These are phyloP conservation scores for Hephaestus fuliginosus DNA, from an alignment of 2,797 vertebrate species.

Conservation along the genomic window DNA sequence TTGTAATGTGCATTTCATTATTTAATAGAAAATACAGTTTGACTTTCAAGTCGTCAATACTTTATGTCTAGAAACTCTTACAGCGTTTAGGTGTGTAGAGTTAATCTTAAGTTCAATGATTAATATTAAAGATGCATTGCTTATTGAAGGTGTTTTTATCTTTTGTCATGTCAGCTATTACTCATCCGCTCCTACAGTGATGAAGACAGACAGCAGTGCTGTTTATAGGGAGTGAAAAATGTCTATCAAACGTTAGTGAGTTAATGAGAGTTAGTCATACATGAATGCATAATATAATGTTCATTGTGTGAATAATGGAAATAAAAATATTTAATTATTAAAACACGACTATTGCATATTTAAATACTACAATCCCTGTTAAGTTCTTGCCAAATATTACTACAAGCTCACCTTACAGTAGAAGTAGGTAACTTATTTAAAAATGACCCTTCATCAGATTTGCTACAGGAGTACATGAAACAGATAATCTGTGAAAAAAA, in stretches of 20 bases:
- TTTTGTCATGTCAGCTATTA: conserved; percentile 16
- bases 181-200: conserved; percentile 64
- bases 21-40: not conserved
- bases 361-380: not conserved
- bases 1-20: not conserved
- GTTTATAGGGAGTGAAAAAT: not conserved
- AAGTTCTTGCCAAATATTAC: not conserved
- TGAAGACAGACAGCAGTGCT: not conserved
- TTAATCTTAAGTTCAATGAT: not conserved
- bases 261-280: conserved; percentile 46
- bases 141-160: not conserved
- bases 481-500: too few relatives aligned
- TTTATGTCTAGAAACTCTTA: conserved; percentile 57
- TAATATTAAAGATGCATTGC: not conserved
- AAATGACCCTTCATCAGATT: too few relatives aligned
- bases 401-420: not conserved
- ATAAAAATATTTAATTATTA: not conserved
- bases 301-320: not conserved
- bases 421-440: too few relatives aligned
- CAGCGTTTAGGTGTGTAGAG: conserved; percentile 15
- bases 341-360: not conserved
- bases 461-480: too few relatives aligned
- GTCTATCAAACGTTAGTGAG: not conserved
- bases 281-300: conserved; percentile 21
- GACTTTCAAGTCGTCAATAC: not conserved